Evolutionary conservation across 2,113 vertebrate species (phyloP), one percentile per base, ranked within the genome.

Genomic region (Apaloderma vittatum): DNA sequence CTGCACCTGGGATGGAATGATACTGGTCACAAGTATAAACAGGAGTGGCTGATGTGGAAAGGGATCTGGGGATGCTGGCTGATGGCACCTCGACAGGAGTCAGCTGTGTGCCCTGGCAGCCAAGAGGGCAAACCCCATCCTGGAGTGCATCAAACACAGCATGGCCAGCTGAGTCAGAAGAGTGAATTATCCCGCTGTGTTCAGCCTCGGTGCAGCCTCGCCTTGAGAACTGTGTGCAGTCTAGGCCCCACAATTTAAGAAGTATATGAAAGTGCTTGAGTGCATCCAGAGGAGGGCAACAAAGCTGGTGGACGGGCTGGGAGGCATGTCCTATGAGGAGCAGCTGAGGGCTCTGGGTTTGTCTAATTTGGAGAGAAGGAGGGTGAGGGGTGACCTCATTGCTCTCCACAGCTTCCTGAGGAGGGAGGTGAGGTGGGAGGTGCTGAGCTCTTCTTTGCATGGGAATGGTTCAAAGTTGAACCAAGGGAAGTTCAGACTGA

Each of bases 171-270:
- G 2, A 12, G 22, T 29, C 57, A 40, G 13, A 36, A 52, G n/a
- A n/a, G 8, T 15, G 3, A 24, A 48, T 68, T 45, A 12, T 65
- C 45, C 1, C 1, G 1, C 54, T 54, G 37, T 30, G 16, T 5
- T 27, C 12, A 30, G 36, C 3, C 0, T 2, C 40, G 32, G 0
- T 62, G n/a, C 0, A 0, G 48, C 27, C 49, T 70, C 26, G 23
- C 36, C 24, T 86, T 3, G 12, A 30, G 14, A 12, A 17, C 52
- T 23, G 54, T 34, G 26, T 27, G 68, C 15, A 8, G 20, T 3
- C 61, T 52, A 73, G 51, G 13, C 55, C 55, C 9, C 36, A 15
- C 12, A 11, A 6, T 9, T 12, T 22, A 20, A 48, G 16, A 57
- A 68, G 27, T 12, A 9, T 3, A 15, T 32, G 15, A 27, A 58